phyloP scores from a whole-genome alignment of 2,888 invertebrate species.

The Caradrina kadenii region DNA sequence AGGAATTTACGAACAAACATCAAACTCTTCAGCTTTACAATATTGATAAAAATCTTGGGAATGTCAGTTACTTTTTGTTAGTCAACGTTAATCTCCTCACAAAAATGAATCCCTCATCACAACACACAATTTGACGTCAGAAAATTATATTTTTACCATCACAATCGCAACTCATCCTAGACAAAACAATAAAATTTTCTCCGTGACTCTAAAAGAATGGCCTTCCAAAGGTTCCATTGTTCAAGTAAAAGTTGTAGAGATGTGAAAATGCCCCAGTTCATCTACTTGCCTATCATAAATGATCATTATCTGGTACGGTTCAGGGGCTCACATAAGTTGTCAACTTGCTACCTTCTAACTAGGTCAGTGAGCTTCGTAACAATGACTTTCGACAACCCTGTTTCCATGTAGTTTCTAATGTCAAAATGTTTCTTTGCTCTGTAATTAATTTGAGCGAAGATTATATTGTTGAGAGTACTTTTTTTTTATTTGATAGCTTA shows the following conservation, averaged over 20 bases:
- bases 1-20: too few relatives aligned
- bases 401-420: conserved; percentile 77
- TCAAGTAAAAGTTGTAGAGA: conserved; percentile 61
- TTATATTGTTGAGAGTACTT: not conserved
- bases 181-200: conserved; percentile 45
- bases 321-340: conserved; percentile 77
- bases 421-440: conserved; percentile 59
- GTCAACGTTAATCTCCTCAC: not conserved
- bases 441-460: conserved; percentile 40
- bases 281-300: conserved; percentile 38
- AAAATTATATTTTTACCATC: conserved; percentile 8
- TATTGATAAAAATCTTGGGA: too few relatives aligned
- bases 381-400: conserved; percentile 76
- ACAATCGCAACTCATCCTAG: conserved; percentile 31
- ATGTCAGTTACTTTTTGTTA: too few relatives aligned
- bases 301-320: conserved; percentile 70
- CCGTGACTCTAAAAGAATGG: conserved; percentile 36
- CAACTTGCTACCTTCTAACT: conserved; percentile 45
- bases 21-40: too few relatives aligned
- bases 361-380: conserved; percentile 66
- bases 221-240: conserved; percentile 57
- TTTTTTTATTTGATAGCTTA: not conserved
- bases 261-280: conserved; percentile 72
- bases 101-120: too few relatives aligned
- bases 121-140: not conserved